phyloP scores from a whole-genome alignment of 2,888 invertebrate species.

The Cinara cedri region DNA sequence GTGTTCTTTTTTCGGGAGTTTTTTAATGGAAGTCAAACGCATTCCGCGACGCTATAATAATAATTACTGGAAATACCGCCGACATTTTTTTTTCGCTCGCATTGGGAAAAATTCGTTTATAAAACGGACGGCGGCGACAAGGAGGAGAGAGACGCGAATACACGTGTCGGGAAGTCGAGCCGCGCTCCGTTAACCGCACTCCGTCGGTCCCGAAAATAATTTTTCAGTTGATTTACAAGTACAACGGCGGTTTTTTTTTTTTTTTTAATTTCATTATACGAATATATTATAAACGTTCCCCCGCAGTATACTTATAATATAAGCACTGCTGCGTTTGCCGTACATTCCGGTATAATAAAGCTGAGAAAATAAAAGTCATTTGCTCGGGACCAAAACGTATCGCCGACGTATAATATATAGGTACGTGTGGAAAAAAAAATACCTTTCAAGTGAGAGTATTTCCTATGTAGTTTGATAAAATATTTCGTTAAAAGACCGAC shows the following conservation, averaged over 20 bases:
- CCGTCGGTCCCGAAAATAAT: conserved; percentile 11
- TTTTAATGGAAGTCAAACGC: conserved; percentile 44
- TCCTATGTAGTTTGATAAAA: neutral
- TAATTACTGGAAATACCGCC: conserved; percentile 48
- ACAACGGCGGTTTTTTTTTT: neutral
- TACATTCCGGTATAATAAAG: neutral
- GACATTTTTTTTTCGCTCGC: conserved; percentile 19
- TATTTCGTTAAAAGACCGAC: too few relatives aligned
- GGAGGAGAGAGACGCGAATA: neutral
- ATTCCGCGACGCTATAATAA: conserved; percentile 13
- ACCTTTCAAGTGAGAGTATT: too few relatives aligned
- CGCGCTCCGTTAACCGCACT: too few relatives aligned
- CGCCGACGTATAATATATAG: conserved; percentile 1
- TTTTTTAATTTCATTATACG: conserved; percentile 27
- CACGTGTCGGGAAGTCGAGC: neutral
- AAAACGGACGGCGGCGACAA: neutral
- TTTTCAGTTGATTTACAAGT: conserved; percentile 36
- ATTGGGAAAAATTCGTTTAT: neutral
- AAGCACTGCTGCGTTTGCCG: conserved; percentile 11
- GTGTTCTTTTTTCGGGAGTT: conserved; percentile 23
- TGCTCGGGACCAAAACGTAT: conserved; percentile 9
- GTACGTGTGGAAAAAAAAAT: too few relatives aligned
- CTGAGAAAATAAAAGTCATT: conserved; percentile 24
- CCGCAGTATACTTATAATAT: too few relatives aligned
- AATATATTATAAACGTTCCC: too few relatives aligned